These are phyloP conservation scores for Rhopalosiphum nymphaeae DNA, from an alignment of 2,888 invertebrate genomes.

Conservation along the genomic window DNA sequence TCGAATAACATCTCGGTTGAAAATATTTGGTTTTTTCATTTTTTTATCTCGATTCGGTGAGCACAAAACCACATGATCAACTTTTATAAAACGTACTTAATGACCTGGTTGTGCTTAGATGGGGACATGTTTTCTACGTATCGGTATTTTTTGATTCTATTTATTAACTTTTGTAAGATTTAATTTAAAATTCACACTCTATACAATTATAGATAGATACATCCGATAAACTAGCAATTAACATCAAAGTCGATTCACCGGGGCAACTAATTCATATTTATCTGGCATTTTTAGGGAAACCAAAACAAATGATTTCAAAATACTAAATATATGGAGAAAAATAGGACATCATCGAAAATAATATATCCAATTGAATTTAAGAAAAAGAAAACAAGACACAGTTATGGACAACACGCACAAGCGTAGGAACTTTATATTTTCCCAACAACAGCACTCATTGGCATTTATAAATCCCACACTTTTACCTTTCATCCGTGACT, in stretches of 20 bases:
- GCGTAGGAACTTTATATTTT: neutral
- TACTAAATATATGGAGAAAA: neutral
- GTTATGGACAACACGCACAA: neutral
- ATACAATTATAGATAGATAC: neutral
- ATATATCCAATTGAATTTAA: neutral
- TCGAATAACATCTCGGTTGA: neutral
- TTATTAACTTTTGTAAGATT: neutral
- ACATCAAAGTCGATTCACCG: neutral
- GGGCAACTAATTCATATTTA: neutral
- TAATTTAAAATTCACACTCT: neutral
- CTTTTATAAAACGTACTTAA: neutral
- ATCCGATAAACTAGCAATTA: neutral
- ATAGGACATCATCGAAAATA: neutral
- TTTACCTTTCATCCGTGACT: neutral
- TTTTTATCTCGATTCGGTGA: neutral
- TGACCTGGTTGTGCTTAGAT: neutral
- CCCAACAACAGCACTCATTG: neutral
- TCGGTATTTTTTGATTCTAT: neutral
- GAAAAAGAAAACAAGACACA: neutral
- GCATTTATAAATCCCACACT: neutral
- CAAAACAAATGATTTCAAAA: neutral
- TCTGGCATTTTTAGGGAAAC: neutral
- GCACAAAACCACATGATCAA: neutral
- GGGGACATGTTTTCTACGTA: neutral
- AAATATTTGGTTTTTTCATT: neutral